Conservation (phyloP, 2,797 vertebrate genomes). For the Pantherophis vulpinus region DNA sequence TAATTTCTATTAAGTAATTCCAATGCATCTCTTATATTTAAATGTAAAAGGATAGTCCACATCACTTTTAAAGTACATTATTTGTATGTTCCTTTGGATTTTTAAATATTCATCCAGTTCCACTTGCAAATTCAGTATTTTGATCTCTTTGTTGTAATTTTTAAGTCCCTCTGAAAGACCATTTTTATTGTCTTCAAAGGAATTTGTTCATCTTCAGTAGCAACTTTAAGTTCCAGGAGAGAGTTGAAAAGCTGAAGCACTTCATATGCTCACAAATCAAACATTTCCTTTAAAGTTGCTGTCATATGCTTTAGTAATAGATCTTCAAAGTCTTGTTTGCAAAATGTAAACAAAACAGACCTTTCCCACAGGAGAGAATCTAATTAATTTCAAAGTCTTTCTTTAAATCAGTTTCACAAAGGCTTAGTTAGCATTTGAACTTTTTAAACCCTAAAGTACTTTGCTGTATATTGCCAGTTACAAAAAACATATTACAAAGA, state of each 20-base stretch:
- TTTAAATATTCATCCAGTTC: background rate
- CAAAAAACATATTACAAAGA: background rate
- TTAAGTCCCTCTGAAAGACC: background rate
- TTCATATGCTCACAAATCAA: background rate
- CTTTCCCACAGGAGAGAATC: background rate
- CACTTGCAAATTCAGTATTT: background rate
- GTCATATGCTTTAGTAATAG: background rate
- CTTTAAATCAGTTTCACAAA: background rate
- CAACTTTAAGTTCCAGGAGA: background rate
- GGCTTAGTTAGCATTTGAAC: background rate
- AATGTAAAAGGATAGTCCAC: background rate
- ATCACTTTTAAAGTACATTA: background rate
- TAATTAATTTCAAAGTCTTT: constrained; percentile 5
- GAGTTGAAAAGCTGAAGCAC: background rate
- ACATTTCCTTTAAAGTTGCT: constrained; percentile 21
- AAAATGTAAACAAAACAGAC: background rate
- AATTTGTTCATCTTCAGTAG: background rate
- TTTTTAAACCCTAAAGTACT: background rate
- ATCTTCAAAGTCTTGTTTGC: background rate
- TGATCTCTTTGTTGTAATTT: background rate
- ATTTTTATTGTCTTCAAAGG: background rate
- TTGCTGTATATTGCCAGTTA: background rate
- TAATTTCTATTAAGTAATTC: background rate
- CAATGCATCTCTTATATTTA: background rate
- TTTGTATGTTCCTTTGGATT: background rate